Evolutionary conservation across 2,113 vertebrate genomes (phyloP).

Genomic region (Stegastes partitus): DNA sequence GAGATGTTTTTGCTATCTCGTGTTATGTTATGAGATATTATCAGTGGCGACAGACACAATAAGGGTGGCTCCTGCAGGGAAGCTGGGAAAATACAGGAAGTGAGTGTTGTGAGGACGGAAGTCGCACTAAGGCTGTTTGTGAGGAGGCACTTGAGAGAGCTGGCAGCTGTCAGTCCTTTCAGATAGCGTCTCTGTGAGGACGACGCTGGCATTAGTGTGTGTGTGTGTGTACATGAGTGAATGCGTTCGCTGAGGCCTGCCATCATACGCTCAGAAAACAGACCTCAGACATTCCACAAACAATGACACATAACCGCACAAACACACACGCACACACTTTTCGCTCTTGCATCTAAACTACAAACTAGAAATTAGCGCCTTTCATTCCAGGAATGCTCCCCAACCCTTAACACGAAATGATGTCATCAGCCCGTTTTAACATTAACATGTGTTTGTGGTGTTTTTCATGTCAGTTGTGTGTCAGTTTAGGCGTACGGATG

Average conservation of each 20-base stretch:
- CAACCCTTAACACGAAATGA: slow-evolving; percentile 41
- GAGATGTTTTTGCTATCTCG: slow-evolving; percentile 35
- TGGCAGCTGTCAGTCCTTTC: slow-evolving; percentile 40
- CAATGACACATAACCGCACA: slow-evolving; percentile 50
- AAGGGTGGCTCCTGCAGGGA: slow-evolving; percentile 48
- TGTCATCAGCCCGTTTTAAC: slow-evolving; percentile 43
- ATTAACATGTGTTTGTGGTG: slow-evolving; percentile 39
- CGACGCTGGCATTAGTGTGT: neutral
- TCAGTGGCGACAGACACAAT: slow-evolving; percentile 68
- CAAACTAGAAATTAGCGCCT: slow-evolving; percentile 47
- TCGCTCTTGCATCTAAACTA: neutral
- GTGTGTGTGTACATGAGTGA: neutral
- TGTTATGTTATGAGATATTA: slow-evolving; percentile 64
- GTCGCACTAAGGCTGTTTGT: slow-evolving; percentile 33
- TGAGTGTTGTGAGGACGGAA: slow-evolving; percentile 46
- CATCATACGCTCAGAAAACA: slow-evolving; percentile 34
- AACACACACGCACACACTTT: slow-evolving; percentile 21
- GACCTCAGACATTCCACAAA: slow-evolving; percentile 44
- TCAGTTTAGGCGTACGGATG: slow-evolving; percentile 13
- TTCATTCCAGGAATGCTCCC: slow-evolving; percentile 62
- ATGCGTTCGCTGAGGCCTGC: neutral
- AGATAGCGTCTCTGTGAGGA: slow-evolving; percentile 1
- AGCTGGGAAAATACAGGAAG: slow-evolving; percentile 63
- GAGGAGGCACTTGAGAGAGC: slow-evolving; percentile 29
- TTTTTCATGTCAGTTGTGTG: neutral